Percentiles rank a stretch among this genome's conserved stretches.
Conservation (phyloP, 2,113 vertebrate species). For the Egretta garzetta region DNA sequence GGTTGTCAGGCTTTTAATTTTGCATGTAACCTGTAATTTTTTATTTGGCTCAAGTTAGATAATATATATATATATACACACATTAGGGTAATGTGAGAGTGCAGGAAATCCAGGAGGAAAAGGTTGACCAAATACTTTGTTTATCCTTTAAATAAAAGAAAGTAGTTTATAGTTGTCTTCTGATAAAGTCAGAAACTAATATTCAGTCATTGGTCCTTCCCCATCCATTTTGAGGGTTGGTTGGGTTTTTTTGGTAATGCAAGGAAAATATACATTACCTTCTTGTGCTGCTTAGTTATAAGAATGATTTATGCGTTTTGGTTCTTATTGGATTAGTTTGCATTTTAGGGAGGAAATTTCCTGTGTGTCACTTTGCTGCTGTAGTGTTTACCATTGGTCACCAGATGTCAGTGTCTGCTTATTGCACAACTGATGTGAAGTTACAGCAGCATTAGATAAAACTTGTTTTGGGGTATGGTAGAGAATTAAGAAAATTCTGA, state of each 20-base stretch:
- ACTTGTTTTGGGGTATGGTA: background rate
- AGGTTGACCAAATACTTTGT: background rate
- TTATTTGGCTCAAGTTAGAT: background rate
- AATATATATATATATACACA: background rate
- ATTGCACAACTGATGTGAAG: background rate
- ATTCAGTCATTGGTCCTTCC: background rate
- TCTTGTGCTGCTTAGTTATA: background rate
- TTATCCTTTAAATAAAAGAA: background rate
- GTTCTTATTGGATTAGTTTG: background rate
- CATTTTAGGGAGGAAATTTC: background rate
- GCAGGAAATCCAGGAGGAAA: background rate
- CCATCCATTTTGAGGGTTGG: background rate
- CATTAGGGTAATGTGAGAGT: background rate
- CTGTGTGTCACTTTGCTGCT: background rate
- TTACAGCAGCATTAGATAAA: background rate
- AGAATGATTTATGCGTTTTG: background rate
- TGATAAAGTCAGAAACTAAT: background rate
- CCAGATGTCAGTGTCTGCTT: constrained; percentile 70
- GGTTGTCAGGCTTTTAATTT: background rate
- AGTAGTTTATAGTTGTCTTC: background rate
- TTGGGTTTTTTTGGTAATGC: background rate
- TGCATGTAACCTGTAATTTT: background rate
- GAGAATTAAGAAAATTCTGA: background rate
- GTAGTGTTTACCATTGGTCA: constrained; percentile 45
- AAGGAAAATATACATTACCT: background rate